A percentile compares a stretch with the other conserved stretches of the same genome.
Evolutionary conservation across 1,140 invertebrate genomes (phyloP).

Genomic region (Probaryconus sp.): DNA sequence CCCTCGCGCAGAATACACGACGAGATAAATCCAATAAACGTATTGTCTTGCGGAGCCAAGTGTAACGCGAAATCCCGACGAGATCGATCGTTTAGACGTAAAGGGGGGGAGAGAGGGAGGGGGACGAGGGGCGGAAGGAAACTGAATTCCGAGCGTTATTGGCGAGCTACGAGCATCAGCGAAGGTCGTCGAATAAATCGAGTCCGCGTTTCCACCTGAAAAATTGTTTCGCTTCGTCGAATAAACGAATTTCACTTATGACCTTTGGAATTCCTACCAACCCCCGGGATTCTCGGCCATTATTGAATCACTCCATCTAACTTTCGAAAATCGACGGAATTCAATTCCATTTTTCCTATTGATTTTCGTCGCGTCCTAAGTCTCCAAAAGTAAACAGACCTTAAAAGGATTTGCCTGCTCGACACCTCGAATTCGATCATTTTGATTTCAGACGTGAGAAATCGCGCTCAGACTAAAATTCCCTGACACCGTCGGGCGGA

Average conservation of each 20-base stretch:
- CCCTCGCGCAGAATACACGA: constrained; percentile 36
- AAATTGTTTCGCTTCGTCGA: constrained; percentile 61
- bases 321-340: constrained; percentile 48
- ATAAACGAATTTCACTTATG: constrained; percentile 62
- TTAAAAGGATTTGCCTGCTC: constrained; percentile 35
- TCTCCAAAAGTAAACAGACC: constrained; percentile 39
- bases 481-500: too few relatives aligned
- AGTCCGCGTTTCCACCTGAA: constrained; percentile 63
- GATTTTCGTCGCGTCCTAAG: constrained; percentile 41
- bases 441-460: too few relatives aligned
- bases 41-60: constrained; percentile 56
- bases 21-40: constrained; percentile 63
- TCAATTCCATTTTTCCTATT: constrained; percentile 48
- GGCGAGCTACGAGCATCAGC: constrained; percentile 44
- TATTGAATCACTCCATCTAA: constrained; percentile 59
- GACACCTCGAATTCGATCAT: too few relatives aligned
- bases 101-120: background rate
- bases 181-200: constrained; percentile 63
- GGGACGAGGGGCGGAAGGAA: constrained; percentile 4
- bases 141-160: constrained; percentile 58
- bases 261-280: constrained; percentile 39
- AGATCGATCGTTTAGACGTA: constrained; percentile 54
- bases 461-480: too few relatives aligned
- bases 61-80: constrained; percentile 52
- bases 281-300: constrained; percentile 19